phyloP scores from a whole-genome alignment of 2,797 vertebrate genomes.

The Ceryle rudis region DNA sequence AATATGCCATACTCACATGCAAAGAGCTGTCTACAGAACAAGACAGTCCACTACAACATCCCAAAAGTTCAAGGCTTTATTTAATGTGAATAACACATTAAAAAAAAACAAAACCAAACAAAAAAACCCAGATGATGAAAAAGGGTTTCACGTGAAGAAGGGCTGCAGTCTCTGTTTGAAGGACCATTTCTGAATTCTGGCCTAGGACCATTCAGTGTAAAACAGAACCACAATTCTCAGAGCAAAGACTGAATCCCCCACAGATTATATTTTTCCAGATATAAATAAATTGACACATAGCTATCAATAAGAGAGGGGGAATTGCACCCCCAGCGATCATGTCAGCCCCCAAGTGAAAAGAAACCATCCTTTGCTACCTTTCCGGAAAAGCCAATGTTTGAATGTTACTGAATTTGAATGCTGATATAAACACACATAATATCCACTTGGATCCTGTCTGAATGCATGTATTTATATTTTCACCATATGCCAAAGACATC shows the following conservation, averaged over 20 bases:
- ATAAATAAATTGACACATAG: not conserved
- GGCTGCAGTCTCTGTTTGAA: not conserved
- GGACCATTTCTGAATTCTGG: not conserved
- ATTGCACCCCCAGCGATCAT: not conserved
- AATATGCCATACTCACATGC: not conserved
- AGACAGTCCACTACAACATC: not conserved
- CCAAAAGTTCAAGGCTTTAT: not conserved
- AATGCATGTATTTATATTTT: constrained; percentile 14
- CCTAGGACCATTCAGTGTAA: not conserved
- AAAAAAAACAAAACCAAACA: not conserved
- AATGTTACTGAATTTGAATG: not conserved
- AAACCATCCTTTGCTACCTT: not conserved
- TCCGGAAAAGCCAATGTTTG: not conserved
- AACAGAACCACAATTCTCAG: not conserved
- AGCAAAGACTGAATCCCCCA: not conserved
- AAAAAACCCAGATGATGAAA: not conserved
- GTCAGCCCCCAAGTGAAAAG: not conserved
- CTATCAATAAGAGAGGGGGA: not conserved
- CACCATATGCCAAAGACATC: not conserved
- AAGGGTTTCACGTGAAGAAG: not conserved
- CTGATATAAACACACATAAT: not conserved
- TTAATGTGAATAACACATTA: too few relatives aligned
- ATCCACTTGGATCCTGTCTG: not conserved
- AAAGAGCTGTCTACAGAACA: not conserved
- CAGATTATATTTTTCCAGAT: not conserved